Evolutionary conservation across 2,113 vertebrate species (phyloP).

Genomic region (Prionailurus viverrinus): DNA sequence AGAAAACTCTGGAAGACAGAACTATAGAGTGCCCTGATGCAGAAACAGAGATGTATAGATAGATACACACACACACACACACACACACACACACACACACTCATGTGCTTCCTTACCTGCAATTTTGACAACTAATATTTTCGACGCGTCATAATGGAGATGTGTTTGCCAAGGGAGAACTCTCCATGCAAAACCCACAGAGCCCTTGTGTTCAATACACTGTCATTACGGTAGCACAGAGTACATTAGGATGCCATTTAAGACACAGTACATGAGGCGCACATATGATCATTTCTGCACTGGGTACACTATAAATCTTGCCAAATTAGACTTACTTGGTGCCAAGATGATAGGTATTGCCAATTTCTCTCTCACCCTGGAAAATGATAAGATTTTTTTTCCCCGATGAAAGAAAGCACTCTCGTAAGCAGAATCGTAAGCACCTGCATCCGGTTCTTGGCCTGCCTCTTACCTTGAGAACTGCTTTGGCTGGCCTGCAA

Average conservation of each 20-base stretch:
- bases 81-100: no score
- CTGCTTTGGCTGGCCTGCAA: background rate
- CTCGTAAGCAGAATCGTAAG: constrained; percentile 54
- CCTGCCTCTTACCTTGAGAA: constrained; percentile 63
- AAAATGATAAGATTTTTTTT: constrained; percentile 55
- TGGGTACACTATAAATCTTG: constrained; percentile 2
- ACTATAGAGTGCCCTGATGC: background rate
- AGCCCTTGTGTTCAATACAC: background rate
- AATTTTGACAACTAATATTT: background rate
- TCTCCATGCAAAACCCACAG: background rate
- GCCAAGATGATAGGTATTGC: constrained; percentile 68
- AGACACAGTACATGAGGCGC: background rate
- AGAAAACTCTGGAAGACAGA: background rate
- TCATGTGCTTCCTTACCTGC: background rate
- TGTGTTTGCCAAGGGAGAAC: background rate
- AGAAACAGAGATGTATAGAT: background rate
- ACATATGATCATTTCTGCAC: constrained; percentile 22
- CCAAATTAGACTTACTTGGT: constrained; percentile 73
- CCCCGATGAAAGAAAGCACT: constrained; percentile 53
- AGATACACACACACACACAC: no score
- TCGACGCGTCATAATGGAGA: background rate
- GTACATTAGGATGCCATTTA: background rate
- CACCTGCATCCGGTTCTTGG: constrained; percentile 69
- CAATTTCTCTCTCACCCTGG: constrained; percentile 61
- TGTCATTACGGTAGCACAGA: background rate